Evolutionary conservation across 2,113 vertebrate species (phyloP).

Genomic region (Pavo muticus): DNA sequence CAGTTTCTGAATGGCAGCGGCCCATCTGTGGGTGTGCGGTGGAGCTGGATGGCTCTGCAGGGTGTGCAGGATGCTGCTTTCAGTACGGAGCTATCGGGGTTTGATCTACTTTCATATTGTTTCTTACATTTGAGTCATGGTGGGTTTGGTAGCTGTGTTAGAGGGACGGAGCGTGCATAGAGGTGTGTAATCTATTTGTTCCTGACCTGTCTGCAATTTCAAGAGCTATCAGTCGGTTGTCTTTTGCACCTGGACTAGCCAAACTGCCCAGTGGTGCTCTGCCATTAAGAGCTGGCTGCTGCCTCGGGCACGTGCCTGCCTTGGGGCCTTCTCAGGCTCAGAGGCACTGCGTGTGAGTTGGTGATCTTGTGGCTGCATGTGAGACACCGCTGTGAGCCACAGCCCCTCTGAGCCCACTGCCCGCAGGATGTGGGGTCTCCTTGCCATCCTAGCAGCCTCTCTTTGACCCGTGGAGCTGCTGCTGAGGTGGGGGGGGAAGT

Average conservation of each 20-base stretch:
- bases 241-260: neutral
- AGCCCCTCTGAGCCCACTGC: neutral
- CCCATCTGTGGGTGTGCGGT: neutral
- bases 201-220: neutral
- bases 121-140: neutral
- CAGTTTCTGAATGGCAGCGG: neutral
- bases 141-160: neutral
- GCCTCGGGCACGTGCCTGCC: neutral
- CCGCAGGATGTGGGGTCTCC: neutral
- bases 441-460: neutral
- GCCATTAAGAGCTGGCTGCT: constrained; percentile 21
- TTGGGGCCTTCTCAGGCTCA: constrained; percentile 23
- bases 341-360: constrained; percentile 44
- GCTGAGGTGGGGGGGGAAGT: neutral
- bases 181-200: constrained; percentile 3
- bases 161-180: neutral
- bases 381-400: neutral
- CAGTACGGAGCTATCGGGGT: neutral
- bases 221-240: neutral
- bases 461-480: neutral
- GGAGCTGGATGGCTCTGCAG: neutral
- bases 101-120: neutral
- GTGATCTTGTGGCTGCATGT: constrained; percentile 44
- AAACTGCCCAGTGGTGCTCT: neutral
- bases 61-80: neutral